Evolutionary conservation across 2,888 invertebrate genomes (phyloP).

Genomic region (Holacanthella duospinosa): DNA sequence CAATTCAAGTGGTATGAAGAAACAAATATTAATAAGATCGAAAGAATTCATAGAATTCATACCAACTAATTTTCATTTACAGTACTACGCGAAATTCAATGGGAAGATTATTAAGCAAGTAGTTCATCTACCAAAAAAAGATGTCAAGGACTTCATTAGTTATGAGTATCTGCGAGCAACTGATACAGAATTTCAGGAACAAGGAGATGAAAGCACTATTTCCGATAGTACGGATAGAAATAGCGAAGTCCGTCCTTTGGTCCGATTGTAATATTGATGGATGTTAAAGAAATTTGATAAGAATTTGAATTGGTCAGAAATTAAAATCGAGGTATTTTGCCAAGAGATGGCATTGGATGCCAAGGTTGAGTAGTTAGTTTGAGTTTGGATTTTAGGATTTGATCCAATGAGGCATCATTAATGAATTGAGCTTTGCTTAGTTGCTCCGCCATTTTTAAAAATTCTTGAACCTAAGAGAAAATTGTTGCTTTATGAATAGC

Average conservation of each 20-base stretch:
- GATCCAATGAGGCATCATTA: slow-evolving; percentile 2
- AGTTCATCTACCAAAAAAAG: not conserved
- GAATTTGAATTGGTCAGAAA: too few relatives aligned
- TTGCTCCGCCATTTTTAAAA: slow-evolving; percentile 7
- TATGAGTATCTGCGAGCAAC: not conserved
- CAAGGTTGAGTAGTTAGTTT: slow-evolving; percentile 6
- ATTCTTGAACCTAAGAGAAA: slow-evolving; percentile 13
- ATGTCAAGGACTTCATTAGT: not conserved
- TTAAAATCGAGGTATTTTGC: not conserved
- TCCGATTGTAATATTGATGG: not conserved
- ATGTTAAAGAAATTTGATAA: too few relatives aligned
- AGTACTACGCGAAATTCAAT: not conserved
- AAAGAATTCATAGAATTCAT: too few relatives aligned
- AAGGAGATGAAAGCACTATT: not conserved
- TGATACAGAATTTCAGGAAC: not conserved
- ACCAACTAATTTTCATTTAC: not conserved
- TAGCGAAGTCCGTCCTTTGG: not conserved
- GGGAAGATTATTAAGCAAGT: not conserved
- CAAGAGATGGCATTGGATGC: slow-evolving; percentile 7
- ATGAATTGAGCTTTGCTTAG: slow-evolving; percentile 2
- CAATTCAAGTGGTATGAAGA: not conserved
- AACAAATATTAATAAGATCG: not conserved
- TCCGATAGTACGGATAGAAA: not conserved
- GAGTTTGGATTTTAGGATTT: not conserved
- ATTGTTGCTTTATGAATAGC: too few relatives aligned